Conservation (phyloP, 2,113 vertebrate genomes). For the Lepisosteus oculatus region DNA sequence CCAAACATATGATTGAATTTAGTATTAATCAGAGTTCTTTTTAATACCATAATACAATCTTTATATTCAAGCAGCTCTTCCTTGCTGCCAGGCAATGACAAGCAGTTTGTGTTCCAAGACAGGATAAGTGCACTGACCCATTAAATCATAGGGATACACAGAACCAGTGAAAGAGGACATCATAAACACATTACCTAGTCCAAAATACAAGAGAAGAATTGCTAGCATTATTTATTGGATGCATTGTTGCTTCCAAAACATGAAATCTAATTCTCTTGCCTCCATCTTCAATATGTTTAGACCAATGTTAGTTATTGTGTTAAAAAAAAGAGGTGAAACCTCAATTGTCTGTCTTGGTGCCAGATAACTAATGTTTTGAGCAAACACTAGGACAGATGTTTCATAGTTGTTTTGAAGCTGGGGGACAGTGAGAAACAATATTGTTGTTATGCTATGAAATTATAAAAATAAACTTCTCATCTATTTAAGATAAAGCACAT, state of each 20-base stretch:
- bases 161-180: neutral
- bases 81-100: neutral
- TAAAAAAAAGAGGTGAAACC: neutral
- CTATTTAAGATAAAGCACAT: neutral
- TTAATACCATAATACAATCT: neutral
- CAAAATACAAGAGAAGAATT: neutral
- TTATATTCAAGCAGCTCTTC: neutral
- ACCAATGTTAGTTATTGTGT: neutral
- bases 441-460: neutral
- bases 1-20: no score
- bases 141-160: neutral
- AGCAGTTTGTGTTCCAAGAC: neutral
- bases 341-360: neutral
- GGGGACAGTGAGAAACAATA: neutral
- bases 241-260: no score
- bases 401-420: neutral
- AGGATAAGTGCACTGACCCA: neutral
- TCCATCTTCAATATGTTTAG: neutral
- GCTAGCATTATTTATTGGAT: no score
- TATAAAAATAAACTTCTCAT: neutral
- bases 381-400: neutral
- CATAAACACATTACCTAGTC: neutral
- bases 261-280: neutral
- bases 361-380: neutral
- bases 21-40: neutral